Evolutionary conservation across 2,888 invertebrate genomes (phyloP), one percentile per base, ranked within the genome.

Genomic region (Eumacrocentrus americanus): DNA sequence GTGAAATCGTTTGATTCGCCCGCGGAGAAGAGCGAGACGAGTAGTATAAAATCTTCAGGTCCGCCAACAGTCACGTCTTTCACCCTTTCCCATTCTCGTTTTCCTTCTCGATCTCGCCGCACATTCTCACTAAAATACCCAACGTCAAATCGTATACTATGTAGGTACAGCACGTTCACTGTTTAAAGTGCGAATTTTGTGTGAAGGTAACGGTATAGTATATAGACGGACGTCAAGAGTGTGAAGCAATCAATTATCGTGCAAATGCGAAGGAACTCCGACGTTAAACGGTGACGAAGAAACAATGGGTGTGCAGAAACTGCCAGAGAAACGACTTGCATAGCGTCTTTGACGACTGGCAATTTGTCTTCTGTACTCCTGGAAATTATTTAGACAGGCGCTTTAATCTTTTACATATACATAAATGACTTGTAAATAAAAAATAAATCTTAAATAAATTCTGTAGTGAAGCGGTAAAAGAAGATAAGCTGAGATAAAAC

Each of bases 1-100:
- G 74, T 75, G 72, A 77, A 77, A 78, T 77, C 73, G 78, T 77
- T 79, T 77, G 78, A 77, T 77, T 75, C 74, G 71, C 70, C 46
- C 5, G 3, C n/a, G n/a, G 23, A 22, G 12, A 5, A 6, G n/a
- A 14, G 18, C 11, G n/a, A 11, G 12, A 22, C 11, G 11, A 1
- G 12, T 11, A 22, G 6, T 12, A 12, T 3, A 40, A 25, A 46
- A 42, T 71, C 73, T 70, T 69, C 71, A 68, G 71, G 69, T 64
- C 68, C 69, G 66, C n/a, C 46, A 25, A 25, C 69, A 70, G 72
- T 74, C 75, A 70, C 73, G 72, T 73, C 68, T 70, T 37, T 38
- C 16, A n/a, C n/a, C n/a, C n/a, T n/a, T n/a, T n/a, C n/a, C n/a
- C n/a, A n/a, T n/a, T n/a, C n/a, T n/a, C n/a, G n/a, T n/a, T n/a